phyloP scores from a whole-genome alignment of 1,140 invertebrate genomes.

The Monochamus saltuarius region DNA sequence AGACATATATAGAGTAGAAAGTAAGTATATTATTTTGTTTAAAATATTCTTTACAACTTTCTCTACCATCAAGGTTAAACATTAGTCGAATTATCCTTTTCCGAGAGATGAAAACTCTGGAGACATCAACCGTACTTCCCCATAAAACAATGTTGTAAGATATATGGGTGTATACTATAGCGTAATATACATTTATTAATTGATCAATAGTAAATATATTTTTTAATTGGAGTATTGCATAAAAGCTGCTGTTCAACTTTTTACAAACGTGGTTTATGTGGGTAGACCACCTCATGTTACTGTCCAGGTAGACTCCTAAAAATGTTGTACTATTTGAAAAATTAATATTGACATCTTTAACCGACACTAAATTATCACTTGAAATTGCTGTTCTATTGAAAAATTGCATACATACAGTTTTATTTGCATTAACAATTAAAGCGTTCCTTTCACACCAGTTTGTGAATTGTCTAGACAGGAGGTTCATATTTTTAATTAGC shows the following conservation, averaged over 20 bases:
- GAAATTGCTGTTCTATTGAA: background rate
- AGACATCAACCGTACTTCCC: background rate
- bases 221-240: no score
- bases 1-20: background rate
- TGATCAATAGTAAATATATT: background rate
- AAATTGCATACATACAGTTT: constrained; percentile 6
- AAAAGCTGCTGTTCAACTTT: no score
- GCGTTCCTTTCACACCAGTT: constrained; percentile 3
- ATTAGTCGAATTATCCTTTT: background rate
- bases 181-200: background rate
- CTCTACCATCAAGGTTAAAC: background rate
- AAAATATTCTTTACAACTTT: background rate
- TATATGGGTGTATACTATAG: background rate
- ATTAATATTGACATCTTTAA: no score
- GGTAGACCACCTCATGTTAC: no score
- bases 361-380: no score
- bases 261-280: no score
- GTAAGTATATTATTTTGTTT: background rate
- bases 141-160: constrained; percentile 4
- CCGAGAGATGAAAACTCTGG: background rate
- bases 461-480: background rate
- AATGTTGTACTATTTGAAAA: no score
- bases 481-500: constrained; percentile 10
- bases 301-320: no score
- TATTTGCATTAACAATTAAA: constrained; percentile 3